A percentile compares a stretch with the other conserved stretches of the same genome.
Conservation (phyloP, 2,888 invertebrate species). For the Apamea crenata region DNA sequence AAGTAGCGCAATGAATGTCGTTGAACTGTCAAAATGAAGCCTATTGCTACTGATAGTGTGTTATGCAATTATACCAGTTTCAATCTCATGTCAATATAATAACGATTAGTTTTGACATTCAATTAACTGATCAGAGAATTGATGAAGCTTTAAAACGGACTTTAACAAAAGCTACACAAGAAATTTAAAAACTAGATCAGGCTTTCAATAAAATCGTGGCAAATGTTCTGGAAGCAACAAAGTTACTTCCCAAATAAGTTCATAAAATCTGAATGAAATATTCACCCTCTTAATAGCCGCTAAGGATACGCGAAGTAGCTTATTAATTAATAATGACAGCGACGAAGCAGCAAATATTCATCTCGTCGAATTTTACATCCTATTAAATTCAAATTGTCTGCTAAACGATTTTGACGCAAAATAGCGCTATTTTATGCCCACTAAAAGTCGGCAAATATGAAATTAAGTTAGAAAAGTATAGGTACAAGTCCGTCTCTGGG, state of each 20-base stretch:
- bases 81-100: neutral
- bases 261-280: conserved; percentile 35
- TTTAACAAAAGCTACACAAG: neutral
- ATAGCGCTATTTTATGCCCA: conserved; percentile 52
- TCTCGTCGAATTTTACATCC: conserved; percentile 48
- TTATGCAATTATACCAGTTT: neutral
- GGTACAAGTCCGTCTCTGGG: conserved; percentile 39
- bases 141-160: neutral
- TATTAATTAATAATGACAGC: conserved; percentile 49
- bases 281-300: conserved; percentile 30
- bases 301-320: conserved; percentile 39
- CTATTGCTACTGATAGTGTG: no score
- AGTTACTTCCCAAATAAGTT: conserved; percentile 22
- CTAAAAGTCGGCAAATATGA: conserved; percentile 56
- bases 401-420: conserved; percentile 51
- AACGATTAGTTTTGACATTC: neutral
- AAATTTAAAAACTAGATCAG: neutral
- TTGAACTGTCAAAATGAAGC: neutral
- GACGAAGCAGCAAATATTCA: conserved; percentile 39
- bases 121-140: neutral
- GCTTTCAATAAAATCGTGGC: neutral
- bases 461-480: conserved; percentile 63
- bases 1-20: neutral
- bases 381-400: conserved; percentile 56
- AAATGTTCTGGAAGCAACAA: conserved; percentile 17